Evolutionary conservation across 2,113 vertebrate species (phyloP).

Genomic region (Psophia crepitans): DNA sequence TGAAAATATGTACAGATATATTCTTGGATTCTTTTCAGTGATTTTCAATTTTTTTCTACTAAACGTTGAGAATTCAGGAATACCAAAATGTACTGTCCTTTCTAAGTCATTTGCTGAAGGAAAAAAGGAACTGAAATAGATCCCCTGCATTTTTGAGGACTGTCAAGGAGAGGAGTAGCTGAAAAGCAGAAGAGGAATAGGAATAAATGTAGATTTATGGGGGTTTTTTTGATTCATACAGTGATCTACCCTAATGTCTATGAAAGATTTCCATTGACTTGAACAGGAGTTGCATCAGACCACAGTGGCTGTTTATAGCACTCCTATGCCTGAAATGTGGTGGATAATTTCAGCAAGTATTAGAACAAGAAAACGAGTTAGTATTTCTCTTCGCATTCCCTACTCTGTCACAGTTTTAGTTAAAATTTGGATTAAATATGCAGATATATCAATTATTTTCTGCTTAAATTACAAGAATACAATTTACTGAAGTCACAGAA

Average conservation of each 20-base stretch:
- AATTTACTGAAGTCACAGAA: not conserved
- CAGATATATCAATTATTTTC: not conserved
- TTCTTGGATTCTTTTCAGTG: not conserved
- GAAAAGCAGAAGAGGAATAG: not conserved
- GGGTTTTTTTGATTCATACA: rapidly evolving
- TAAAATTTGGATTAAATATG: not conserved
- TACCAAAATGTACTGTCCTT: not conserved
- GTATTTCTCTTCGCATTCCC: not conserved
- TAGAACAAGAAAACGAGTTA: not conserved
- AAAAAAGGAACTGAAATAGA: not conserved
- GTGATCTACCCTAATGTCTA: not conserved
- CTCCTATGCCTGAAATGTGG: not conserved
- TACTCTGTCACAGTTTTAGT: not conserved
- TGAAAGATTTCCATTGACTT: not conserved
- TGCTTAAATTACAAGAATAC: not conserved
- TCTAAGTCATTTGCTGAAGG: not conserved
- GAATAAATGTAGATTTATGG: not conserved
- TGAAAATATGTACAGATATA: not conserved
- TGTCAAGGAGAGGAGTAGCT: not conserved
- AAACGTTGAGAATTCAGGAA: not conserved
- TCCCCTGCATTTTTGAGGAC: not conserved
- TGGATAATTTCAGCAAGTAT: not conserved
- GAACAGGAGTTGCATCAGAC: not conserved
- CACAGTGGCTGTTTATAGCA: not conserved
- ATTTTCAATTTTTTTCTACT: not conserved